Evolutionary conservation across 2,113 vertebrate species (phyloP).

Genomic region (Hippocampus zosterae): DNA sequence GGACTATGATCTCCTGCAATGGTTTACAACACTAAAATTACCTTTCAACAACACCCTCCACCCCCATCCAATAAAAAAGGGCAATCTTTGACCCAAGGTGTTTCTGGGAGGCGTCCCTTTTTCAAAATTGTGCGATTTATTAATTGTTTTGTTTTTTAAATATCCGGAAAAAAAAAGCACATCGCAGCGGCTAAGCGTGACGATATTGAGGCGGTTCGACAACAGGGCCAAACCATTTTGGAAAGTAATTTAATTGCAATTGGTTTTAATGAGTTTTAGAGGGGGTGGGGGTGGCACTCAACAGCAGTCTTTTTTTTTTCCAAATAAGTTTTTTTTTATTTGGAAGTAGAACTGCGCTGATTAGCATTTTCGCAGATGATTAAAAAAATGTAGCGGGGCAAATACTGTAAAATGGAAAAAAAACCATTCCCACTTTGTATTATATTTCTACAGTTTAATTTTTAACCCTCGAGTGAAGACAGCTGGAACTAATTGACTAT

Average conservation of each 20-base stretch:
- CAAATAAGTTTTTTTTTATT: too few relatives aligned
- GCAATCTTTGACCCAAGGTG: background rate
- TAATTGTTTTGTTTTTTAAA: too few relatives aligned
- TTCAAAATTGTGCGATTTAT: too few relatives aligned
- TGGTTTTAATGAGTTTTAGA: too few relatives aligned
- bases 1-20: slow-evolving; percentile 11
- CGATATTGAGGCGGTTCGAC: background rate
- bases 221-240: background rate
- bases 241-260: too few relatives aligned
- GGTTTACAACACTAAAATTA: slow-evolving; percentile 32
- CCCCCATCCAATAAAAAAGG: background rate
- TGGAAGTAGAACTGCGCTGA: too few relatives aligned
- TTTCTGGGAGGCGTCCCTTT: too few relatives aligned
- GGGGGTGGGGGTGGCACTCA: too few relatives aligned
- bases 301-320: too few relatives aligned
- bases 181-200: background rate
- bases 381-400: too few relatives aligned
- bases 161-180: slow-evolving; percentile 12
- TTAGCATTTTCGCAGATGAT: too few relatives aligned
- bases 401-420: background rate
- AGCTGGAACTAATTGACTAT: slow-evolving; percentile 6
- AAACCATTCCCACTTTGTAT: background rate
- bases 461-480: background rate
- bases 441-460: background rate
- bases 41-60: slow-evolving; percentile 26